Evolutionary conservation across 1,140 invertebrate genomes (phyloP).

Genomic region (Eufriesea mexicana): DNA sequence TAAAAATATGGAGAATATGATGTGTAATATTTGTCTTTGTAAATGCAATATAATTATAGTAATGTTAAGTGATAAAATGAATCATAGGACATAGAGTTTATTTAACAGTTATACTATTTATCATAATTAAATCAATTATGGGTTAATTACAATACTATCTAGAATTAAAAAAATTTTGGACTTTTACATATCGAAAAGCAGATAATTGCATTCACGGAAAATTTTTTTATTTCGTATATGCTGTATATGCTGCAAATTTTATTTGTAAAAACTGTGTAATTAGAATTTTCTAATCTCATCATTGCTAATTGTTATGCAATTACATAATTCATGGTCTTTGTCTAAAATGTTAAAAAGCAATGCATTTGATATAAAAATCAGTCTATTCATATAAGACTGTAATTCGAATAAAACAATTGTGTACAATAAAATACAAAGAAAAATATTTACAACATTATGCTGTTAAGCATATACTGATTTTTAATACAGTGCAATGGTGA

Average conservation of each 20-base stretch:
- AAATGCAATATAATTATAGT: constrained; percentile 26
- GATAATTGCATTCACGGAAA: constrained; percentile 33
- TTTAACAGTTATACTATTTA: constrained; percentile 29
- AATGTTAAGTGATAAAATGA: constrained; percentile 23
- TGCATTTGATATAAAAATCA: neutral
- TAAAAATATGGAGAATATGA: neutral
- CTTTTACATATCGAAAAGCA: constrained; percentile 71
- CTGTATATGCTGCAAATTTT: constrained; percentile 26
- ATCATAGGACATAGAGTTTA: constrained; percentile 32
- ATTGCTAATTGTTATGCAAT: constrained; percentile 45
- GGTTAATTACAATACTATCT: constrained; percentile 39
- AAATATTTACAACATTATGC: constrained; percentile 13
- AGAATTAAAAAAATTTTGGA: constrained; percentile 55
- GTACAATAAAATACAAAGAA: constrained; percentile 2
- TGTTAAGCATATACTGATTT: neutral
- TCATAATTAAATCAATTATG: constrained; percentile 14
- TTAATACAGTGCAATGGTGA: constrained; percentile 42
- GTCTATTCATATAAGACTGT: constrained; percentile 22
- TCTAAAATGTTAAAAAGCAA: constrained; percentile 7
- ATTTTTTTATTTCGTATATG: constrained; percentile 20
- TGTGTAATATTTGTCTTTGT: constrained; percentile 19
- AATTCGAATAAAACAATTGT: constrained; percentile 20
- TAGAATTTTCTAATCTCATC: constrained; percentile 42
- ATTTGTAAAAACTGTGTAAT: constrained; percentile 40
- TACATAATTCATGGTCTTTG: neutral